Base-by-base conservation (phyloP, 2,113 vertebrate genomes). In the Chitala chitala region DNA sequence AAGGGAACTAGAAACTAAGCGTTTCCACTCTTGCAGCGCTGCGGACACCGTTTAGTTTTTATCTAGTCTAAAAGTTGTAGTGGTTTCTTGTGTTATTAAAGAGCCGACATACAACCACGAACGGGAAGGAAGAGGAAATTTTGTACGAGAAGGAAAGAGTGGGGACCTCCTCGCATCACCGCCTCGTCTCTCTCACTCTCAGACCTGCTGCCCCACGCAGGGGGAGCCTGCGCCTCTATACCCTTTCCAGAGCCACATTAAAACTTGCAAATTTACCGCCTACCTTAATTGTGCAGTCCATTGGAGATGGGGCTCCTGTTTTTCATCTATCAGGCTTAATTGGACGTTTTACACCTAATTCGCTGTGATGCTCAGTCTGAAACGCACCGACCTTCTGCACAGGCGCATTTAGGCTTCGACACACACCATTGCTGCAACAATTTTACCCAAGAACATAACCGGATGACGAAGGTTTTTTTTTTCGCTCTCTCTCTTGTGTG, bases 121-220 rank as follows among this genome's bases (percentile, higher is more conserved):
- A 92, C 90, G 91, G 92, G 92, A 93, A 93, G 92, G 92, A 93
- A 93, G 91, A 92, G 92, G 92, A 93, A 92, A 91, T 91, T 92
- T 93, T 90, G 91, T 91, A 92, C 87, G 82, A 93, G 90, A 92
- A 93, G 92, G 92, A 93, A 93, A 92, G 92, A 93, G 92, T 91
- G 91, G 91, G 90, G 91, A 86, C 86, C 88, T n/a, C n/a, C n/a
- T 89, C 84, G 89, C 86, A 89, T 90, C 85, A 88, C 86, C 89
- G 87, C 87, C 68, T 69, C 68, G 83, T 77, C 87, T 89, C 88
- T 87, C 85, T 89, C 88, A 84, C 87, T 84, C 80, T 80, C 75
- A 68, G 77, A 74, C 66, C 73, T 78, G 82, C 77, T 73, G 77
- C 75, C 69, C 72, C 50, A 65, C 73, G 44, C 54, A 83, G 83